Base-by-base conservation (phyloP, 2,113 vertebrate species). In the Tychaedon coryphoeus region DNA sequence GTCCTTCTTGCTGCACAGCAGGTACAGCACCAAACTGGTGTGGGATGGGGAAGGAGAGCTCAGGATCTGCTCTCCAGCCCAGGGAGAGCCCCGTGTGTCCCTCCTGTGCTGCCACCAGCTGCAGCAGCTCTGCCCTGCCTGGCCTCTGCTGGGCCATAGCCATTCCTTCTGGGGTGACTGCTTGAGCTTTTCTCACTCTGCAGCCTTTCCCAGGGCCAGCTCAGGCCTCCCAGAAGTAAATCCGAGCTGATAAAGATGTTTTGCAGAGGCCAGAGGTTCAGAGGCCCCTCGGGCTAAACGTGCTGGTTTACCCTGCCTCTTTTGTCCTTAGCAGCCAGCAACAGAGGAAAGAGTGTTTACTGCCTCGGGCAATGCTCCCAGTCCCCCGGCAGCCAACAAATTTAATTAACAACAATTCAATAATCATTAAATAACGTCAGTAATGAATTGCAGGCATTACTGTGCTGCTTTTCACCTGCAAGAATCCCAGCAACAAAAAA, bases 321-420 rank as follows among this genome's bases (percentile, higher is more conserved):
- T 83, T 56, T n/a, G 54, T 54, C 60, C 22, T 67, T 14, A 60
- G 14, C 58, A 75, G 28, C 50, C 83, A 78, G 48, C 45, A 82
- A 65, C 1, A 67, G 51, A 91, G 50, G 8, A 29, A 65, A 19
- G 43, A 86, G 58, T 4, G 1, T 88, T 86, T n/a, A 19, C 43
- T 67, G 90, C 93, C 67, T 48, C 15, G 31, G 72, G 90, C 88
- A 60, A 40, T 5, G n/a, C 67, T 84, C 54, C 74, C 51, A 45
- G 29, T 40, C 9, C 24, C 22, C 24, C 2, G 51, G 51, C 42
- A 82, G 62, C 34, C 71, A 66, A 71, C 6, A 13, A 83, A 61
- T 74, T 77, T 60, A 88, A 90, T 88, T 74, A 92, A 34, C 31
- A 90, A 77, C 71, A 88, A 56, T 11, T 51, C 19, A 60, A 57